Conservation (phyloP, 2,888 invertebrate species). For the Ormyrus labotus region DNA sequence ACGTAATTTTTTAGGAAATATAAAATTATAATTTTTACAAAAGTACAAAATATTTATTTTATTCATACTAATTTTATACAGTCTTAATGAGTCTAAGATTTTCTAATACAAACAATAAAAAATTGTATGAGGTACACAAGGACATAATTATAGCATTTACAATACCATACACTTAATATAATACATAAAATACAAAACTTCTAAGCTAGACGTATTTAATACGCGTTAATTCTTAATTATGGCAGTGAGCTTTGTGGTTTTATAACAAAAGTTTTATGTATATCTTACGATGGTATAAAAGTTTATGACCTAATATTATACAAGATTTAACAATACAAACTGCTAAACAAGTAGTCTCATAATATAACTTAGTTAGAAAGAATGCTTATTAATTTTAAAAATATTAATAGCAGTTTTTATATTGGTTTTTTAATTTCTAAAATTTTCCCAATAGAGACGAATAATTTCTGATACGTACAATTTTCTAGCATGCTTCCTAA, state of each 20-base stretch:
- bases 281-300: conserved; percentile 43
- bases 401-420: conserved; percentile 21
- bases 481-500: conserved; percentile 15
- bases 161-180: conserved; percentile 55
- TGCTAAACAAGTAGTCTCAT: conserved; percentile 22
- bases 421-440: conserved; percentile 23
- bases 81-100: conserved; percentile 59
- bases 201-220: conserved; percentile 36
- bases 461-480: conserved; percentile 7
- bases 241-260: conserved; percentile 71
- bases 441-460: conserved; percentile 42
- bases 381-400: conserved; percentile 42
- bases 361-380: conserved; percentile 28
- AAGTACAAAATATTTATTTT: conserved; percentile 68
- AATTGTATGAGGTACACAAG: conserved; percentile 49
- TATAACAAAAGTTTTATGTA: conserved; percentile 61
- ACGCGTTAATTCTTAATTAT: conserved; percentile 60
- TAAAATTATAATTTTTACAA: conserved; percentile 56
- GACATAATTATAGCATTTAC: conserved; percentile 39
- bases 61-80: conserved; percentile 58
- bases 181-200: conserved; percentile 63
- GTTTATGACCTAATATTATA: conserved; percentile 40
- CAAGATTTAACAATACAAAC: conserved; percentile 43
- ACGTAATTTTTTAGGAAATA: neutral
- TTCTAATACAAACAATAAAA: conserved; percentile 53